A percentile compares a stretch with the other conserved stretches of the same genome.
phyloP scores from a whole-genome alignment of 2,113 vertebrate species.

The Cottus gobio region DNA sequence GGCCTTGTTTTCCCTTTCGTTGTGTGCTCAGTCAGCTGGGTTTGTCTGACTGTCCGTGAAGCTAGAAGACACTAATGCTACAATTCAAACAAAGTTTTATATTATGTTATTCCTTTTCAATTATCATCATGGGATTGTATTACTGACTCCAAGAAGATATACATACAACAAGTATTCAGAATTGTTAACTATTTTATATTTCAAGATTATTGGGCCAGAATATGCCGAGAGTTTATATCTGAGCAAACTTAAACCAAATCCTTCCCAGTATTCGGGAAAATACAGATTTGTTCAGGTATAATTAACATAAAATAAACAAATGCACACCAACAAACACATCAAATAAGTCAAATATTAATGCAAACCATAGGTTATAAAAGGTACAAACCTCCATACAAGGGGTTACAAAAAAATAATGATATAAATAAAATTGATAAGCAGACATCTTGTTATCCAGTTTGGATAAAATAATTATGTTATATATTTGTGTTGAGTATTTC shows the following conservation, averaged over 20 bases:
- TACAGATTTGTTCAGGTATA: not conserved
- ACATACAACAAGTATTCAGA: not conserved
- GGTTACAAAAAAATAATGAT: not conserved
- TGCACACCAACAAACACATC: not conserved
- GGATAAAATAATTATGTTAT: no score
- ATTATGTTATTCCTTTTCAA: not conserved
- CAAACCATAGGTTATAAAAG: not conserved
- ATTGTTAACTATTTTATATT: not conserved
- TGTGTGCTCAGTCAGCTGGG: not conserved
- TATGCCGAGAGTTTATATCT: not conserved
- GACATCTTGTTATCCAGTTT: not conserved
- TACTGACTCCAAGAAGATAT: not conserved
- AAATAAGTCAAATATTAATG: not conserved
- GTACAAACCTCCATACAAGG: not conserved
- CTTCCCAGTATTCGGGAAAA: not conserved
- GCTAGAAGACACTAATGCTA: not conserved
- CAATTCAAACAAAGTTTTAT: not conserved
- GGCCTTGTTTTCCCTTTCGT: constrained; percentile 11
- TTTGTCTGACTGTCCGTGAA: not conserved
- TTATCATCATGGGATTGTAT: constrained; percentile 1
- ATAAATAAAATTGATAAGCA: not conserved
- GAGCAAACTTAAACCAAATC: not conserved
- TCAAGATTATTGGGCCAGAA: not conserved
- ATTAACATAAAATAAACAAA: not conserved
- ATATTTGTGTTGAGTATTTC: not conserved